These are phyloP conservation scores for Tipula helvola DNA, from an alignment of 2,888 invertebrate species.

Conservation along the genomic window DNA sequence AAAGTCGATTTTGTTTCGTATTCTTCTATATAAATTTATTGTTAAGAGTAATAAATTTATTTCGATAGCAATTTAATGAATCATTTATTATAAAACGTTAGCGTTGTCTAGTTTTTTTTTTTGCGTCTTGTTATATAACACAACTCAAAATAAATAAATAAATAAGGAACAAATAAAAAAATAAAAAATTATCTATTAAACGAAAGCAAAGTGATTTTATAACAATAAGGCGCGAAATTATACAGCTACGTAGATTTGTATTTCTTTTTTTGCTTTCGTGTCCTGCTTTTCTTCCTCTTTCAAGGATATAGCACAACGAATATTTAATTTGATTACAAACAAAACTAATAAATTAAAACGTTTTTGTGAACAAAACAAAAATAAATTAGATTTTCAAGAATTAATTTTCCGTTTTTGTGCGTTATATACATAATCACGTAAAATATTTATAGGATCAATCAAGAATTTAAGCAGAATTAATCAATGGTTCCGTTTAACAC, in stretches of 20 bases:
- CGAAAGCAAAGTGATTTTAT: neutral
- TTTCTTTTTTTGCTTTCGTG: neutral
- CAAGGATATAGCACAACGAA: neutral
- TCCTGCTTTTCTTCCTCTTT: neutral
- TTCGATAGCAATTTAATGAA: constrained; percentile 4
- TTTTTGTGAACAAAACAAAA: neutral
- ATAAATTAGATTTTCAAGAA: neutral
- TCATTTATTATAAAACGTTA: constrained; percentile 4
- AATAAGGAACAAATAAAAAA: neutral
- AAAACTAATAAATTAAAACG: neutral
- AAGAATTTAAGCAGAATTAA: neutral
- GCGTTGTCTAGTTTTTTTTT: neutral
- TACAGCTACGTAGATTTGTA: neutral
- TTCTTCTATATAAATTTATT: neutral
- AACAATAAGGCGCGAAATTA: neutral
- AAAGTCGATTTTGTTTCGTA: neutral
- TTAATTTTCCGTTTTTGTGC: neutral
- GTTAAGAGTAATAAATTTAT: neutral
- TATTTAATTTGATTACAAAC: neutral
- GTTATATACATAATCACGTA: neutral
- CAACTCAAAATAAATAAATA: neutral
- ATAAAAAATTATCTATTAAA: neutral
- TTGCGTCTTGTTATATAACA: neutral
- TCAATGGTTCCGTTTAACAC: neutral
- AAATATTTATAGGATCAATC: neutral